Evolutionary conservation across 2,888 invertebrate species (phyloP), one percentile per base, ranked within the genome.

Genomic region (Melangyna quadrimaculata): DNA sequence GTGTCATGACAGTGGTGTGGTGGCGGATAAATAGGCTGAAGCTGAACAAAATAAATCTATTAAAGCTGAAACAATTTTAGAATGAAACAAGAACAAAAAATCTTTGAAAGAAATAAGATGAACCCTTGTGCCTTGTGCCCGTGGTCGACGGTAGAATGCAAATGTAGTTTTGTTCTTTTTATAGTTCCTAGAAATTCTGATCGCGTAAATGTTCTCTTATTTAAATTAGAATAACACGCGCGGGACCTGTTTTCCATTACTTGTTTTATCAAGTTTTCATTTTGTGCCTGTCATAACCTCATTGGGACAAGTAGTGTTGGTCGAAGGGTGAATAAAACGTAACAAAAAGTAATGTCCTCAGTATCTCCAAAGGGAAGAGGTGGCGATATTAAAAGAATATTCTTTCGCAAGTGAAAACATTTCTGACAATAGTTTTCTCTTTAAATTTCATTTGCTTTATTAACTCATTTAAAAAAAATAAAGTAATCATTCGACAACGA

Each of bases 251-350:
- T 72, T 32, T 48, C 22, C 22, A 32, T 51, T 1, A 48, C 65
- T 24, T 55, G 14, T 45, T 12, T 40, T n/a, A 65, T 43, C 3
- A 9, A 40, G 14, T 53, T 59, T n/a, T 9, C 37, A 53, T 67
- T 55, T 61, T 78, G 24, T 40, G 55, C 74, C 37, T 74, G 40
- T 79, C 79, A 73, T 83, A 83, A 83, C 83, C 83, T 83, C 59
- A 79, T 74, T 79, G 35, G n/a, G 37, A n/a, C 19, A 45, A 73
- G 45, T 32, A 73, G 45, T 32, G 53, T 67, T 17, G 74, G 40
- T 17, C 19, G 65, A 71, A 75, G 74, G 70, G 65, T 63, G 57
- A 75, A 79, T 14, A 71, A 65, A 79, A 32, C 61, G 78, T 67
- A 74, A 61, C 61, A 12, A 70, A 69, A 37, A 61, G 24, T 22